Conservation (phyloP, 1,140 invertebrate species). For the Drosophila tsacasi region DNA sequence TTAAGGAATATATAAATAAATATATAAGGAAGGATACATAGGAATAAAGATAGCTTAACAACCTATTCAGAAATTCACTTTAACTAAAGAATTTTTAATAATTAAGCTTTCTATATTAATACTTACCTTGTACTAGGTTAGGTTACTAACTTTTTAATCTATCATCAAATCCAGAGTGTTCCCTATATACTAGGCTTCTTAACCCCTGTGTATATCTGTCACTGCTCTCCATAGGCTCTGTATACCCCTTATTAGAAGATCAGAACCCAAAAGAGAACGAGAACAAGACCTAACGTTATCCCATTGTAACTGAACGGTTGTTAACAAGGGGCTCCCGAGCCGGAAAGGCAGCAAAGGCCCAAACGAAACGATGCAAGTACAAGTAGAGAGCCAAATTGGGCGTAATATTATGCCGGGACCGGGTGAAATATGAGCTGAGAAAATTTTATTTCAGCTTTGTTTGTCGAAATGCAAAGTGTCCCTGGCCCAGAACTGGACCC, state of each 20-base stretch:
- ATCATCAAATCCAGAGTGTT: neutral
- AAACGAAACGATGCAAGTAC: conserved; percentile 49
- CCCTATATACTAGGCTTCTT: neutral
- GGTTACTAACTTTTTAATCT: neutral
- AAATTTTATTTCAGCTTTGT: conserved; percentile 77
- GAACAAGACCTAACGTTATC: conserved; percentile 70
- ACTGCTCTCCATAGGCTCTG: neutral
- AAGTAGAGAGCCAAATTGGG: conserved; percentile 72
- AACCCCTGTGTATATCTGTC: neutral
- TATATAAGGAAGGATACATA: neutral
- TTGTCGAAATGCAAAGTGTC: conserved; percentile 48
- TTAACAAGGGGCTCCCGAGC: conserved; percentile 73
- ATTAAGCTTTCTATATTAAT: neutral
- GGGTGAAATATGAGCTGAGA: conserved; percentile 81
- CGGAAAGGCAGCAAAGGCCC: conserved; percentile 38
- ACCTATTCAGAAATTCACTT: neutral
- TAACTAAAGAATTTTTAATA: too few species aligned
- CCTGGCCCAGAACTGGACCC: neutral
- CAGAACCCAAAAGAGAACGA: conserved; percentile 38
- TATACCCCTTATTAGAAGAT: conserved; percentile 2
- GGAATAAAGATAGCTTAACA: neutral
- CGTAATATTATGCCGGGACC: conserved; percentile 75
- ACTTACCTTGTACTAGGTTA: neutral
- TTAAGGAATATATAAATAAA: neutral
- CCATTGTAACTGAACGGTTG: conserved; percentile 76